Evolutionary conservation across 2,113 vertebrate genomes (phyloP).

Genomic region (Platycercus adscitus): DNA sequence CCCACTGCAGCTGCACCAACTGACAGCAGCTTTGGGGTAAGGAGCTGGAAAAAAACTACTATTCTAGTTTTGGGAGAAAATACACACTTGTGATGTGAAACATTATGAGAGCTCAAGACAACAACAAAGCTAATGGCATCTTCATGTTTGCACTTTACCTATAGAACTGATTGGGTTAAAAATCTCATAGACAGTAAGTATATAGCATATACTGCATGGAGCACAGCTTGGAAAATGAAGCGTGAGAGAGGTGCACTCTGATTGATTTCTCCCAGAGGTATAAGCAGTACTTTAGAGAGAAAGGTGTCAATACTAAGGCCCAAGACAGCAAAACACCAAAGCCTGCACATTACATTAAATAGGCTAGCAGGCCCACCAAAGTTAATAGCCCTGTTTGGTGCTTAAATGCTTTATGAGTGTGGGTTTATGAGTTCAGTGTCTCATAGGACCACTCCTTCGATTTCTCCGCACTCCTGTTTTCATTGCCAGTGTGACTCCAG

Average conservation of each 20-base stretch:
- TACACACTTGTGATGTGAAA: background rate
- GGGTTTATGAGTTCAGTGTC: background rate
- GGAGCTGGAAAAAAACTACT: background rate
- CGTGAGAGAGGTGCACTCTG: accelerated
- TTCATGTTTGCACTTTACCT: background rate
- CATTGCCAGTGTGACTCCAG: background rate
- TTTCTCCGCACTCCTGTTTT: background rate
- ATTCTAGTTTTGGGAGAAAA: background rate
- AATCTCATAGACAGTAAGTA: background rate
- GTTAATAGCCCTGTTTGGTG: background rate
- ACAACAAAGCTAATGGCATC: background rate
- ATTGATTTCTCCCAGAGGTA: background rate
- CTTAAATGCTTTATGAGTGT: background rate
- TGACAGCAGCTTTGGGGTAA: background rate
- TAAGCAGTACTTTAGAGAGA: accelerated
- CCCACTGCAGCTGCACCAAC: background rate
- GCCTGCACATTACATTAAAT: accelerated
- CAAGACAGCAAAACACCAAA: background rate
- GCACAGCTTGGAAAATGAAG: background rate
- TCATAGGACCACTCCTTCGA: background rate
- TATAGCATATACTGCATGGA: background rate
- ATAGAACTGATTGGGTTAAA: background rate
- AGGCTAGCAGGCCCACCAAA: background rate
- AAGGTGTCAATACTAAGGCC: background rate
- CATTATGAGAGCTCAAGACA: background rate